Conservation (phyloP, 2,888 invertebrate species). For the Caenorhabditis sp. region DNA sequence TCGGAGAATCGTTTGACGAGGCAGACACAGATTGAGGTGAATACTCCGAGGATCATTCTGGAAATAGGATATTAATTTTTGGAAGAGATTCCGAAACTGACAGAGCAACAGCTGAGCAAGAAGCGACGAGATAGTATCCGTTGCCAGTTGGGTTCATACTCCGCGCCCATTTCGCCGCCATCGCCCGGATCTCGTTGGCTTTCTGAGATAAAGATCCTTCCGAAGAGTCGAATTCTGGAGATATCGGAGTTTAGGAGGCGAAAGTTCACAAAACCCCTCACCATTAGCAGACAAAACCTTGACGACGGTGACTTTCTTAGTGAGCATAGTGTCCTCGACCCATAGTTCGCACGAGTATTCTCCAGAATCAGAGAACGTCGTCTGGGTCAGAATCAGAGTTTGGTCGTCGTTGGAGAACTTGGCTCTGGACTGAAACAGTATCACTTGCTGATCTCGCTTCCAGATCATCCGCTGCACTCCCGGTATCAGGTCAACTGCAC, state of each 20-base stretch:
- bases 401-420: slow-evolving; percentile 31
- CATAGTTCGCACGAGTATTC: slow-evolving; percentile 71
- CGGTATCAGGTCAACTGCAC: slow-evolving; percentile 56
- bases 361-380: slow-evolving; percentile 66
- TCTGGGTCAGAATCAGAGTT: slow-evolving; percentile 37
- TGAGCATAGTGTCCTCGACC: slow-evolving; percentile 65
- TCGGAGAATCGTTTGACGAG: slow-evolving; percentile 20
- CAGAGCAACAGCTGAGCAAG: slow-evolving; percentile 40
- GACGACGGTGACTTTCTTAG: slow-evolving; percentile 49
- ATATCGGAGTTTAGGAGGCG: no score
- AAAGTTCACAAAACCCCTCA: not conserved
- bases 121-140: slow-evolving; percentile 40
- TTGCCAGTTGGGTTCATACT: slow-evolving; percentile 37
- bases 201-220: slow-evolving; percentile 19
- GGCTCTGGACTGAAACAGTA: slow-evolving; percentile 27
- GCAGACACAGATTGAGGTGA: slow-evolving; percentile 42
- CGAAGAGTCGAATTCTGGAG: slow-evolving; percentile 25
- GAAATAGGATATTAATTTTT: not conserved
- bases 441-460: slow-evolving; percentile 38
- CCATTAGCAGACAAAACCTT: slow-evolving; percentile 43
- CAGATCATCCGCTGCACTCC: slow-evolving; percentile 56
- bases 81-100: slow-evolving; percentile 16
- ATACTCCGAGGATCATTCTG: slow-evolving; percentile 55
- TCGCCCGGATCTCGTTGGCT: slow-evolving; percentile 22
- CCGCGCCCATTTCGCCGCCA: slow-evolving; percentile 48